phyloP scores from a whole-genome alignment of 2,888 invertebrate genomes.

The Camptogramma bilineatum region DNA sequence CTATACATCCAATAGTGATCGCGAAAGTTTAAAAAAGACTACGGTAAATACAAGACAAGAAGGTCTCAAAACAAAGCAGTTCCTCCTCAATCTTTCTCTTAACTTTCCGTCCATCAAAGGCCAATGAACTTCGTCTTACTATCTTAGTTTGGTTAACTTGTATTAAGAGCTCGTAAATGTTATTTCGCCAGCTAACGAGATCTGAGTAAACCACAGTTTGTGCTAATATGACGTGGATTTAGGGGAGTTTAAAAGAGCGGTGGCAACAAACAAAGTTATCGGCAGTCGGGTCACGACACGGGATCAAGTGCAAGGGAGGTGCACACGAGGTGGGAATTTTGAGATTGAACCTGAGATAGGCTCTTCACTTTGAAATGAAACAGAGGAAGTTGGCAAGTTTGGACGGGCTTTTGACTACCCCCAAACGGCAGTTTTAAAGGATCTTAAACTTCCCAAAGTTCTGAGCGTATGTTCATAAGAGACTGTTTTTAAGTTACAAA shows the following conservation, averaged over 20 bases:
- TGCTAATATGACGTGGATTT: conserved; percentile 53
- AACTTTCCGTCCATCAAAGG: neutral
- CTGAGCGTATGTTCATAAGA: no score
- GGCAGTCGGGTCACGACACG: conserved; percentile 79
- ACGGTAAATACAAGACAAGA: no score
- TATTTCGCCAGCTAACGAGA: conserved; percentile 32
- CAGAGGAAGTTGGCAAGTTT: neutral
- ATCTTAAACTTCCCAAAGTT: no score
- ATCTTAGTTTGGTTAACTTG: neutral
- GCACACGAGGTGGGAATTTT: conserved; percentile 50
- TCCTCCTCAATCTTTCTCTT: neutral
- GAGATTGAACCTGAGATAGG: conserved; percentile 33
- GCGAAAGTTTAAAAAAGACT: no score
- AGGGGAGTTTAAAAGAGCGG: conserved; percentile 60
- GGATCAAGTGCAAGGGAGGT: conserved; percentile 77
- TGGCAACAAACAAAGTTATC: conserved; percentile 80
- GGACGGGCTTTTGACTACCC: neutral
- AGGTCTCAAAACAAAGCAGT: neutral
- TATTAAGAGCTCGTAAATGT: conserved; percentile 34
- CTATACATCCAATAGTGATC: no score
- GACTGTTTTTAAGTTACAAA: no score
- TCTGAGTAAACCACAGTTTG: conserved; percentile 40
- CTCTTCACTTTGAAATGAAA: neutral
- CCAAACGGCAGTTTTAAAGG: neutral
- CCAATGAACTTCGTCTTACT: neutral